Base-by-base conservation (phyloP, 2,113 vertebrate genomes). In the Martes martes region DNA sequence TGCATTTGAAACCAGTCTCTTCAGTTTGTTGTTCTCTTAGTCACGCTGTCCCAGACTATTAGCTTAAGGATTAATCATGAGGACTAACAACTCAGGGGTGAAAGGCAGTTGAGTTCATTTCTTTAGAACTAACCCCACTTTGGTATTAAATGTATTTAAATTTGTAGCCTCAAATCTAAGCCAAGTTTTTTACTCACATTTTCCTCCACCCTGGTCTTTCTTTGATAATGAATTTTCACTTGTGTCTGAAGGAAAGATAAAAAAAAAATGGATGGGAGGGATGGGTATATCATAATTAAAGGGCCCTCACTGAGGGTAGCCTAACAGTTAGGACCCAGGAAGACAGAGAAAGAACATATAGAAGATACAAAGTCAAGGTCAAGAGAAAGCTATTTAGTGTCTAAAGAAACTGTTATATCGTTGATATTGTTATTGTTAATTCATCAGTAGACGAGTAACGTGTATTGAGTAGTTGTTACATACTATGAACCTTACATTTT, bases 81-180 rank as follows among this genome's bases (percentile, higher is more conserved):
- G 89, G 97, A 95, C 83, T 88, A 42, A 69, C 10, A 91, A 92
- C 84, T 95, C 31, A 83, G 59, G 9, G 61, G 42, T 84, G 83
- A 95, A 94, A 87, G 89, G 79, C 86, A 92, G 71, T 74, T 89
- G 92, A 92, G 57, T 89, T 97, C 86, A 92, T 94, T 95, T 96
- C 95, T 89, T 97, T 91, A 91, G 93, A 89, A 76, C 74, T 81
- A 85, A 80, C 91, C 81, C 7, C 28, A 67, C 55, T 89, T 95
- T 76, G 69, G 14, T 42, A 85, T 91, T 93, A 95, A 45, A 81
- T 47, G 57, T 71, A 80, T 63, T 95, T 93, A 57, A 33, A 86
- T 96, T 73, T 83, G 33, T 59, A 91, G 78, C 4, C 59, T 96
- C 63, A 57, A 80, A 42, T 55, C 10, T 89, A 81, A 91, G 91